phyloP scores from a whole-genome alignment of 2,888 invertebrate genomes.

The Tricholauxania praeusta region DNA sequence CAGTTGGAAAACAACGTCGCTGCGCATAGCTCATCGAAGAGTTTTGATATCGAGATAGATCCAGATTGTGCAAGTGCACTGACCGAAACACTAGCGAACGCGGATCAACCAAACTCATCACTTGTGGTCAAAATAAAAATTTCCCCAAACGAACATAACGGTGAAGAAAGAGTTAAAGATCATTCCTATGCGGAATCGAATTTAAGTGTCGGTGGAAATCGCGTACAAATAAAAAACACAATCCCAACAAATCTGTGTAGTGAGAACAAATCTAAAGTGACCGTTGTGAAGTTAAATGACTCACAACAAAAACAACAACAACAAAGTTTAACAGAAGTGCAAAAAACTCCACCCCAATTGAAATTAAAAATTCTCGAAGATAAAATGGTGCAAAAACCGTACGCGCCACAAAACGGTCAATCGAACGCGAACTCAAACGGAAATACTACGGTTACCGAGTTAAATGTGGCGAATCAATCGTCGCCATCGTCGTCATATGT shows the following conservation, averaged over 20 bases:
- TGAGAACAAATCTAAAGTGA: conserved; percentile 45
- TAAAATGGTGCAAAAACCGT: conserved; percentile 51
- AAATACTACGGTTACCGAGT: conserved; percentile 53
- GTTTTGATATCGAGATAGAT: conserved; percentile 49
- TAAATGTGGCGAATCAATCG: conserved; percentile 57
- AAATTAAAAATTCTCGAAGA: conserved; percentile 25
- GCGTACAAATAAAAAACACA: background rate
- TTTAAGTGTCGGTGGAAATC: conserved; percentile 50
- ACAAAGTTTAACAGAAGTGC: conserved; percentile 13
- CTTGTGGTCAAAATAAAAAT: conserved; percentile 67
- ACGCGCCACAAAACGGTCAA: conserved; percentile 7
- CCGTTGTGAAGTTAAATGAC: conserved; percentile 47
- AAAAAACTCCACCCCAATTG: conserved; percentile 15
- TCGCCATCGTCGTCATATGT: conserved; percentile 58
- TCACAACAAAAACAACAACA: conserved; percentile 14
- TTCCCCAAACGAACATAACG: conserved; percentile 51
- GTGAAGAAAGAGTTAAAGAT: background rate
- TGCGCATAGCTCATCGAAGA: conserved; percentile 46
- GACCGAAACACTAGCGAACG: conserved; percentile 42
- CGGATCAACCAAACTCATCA: conserved; percentile 53
- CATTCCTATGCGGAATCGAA: conserved; percentile 17
- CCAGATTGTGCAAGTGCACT: conserved; percentile 63
- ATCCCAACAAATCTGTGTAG: conserved; percentile 8
- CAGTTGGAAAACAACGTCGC: conserved; percentile 44
- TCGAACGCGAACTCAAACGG: conserved; percentile 24